These are phyloP conservation scores for Bombyx huttoni DNA, from an alignment of 2,888 invertebrate species.

Conservation along the genomic window DNA sequence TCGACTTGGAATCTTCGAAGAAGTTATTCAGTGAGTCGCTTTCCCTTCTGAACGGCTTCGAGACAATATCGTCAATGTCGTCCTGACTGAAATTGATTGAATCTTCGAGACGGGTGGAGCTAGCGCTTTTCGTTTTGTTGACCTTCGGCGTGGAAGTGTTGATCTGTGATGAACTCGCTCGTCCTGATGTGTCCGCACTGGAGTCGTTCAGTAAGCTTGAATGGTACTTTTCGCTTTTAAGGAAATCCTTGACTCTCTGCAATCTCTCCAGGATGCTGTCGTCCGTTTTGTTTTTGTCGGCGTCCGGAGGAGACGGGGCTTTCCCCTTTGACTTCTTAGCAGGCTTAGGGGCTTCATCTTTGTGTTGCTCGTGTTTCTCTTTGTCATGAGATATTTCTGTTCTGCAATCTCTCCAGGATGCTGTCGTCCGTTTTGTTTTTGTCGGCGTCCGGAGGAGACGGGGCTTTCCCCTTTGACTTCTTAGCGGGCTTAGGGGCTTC, in stretches of 20 bases:
- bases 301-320: conserved; percentile 80
- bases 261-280: conserved; percentile 60
- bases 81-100: conserved; percentile 62
- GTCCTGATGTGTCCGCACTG: conserved; percentile 23
- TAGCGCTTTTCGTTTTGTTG: conserved; percentile 42
- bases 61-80: conserved; percentile 68
- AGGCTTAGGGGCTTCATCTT: conserved; percentile 42
- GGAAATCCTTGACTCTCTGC: conserved; percentile 49
- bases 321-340: conserved; percentile 78
- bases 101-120: conserved; percentile 39
- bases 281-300: conserved; percentile 59
- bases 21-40: conserved; percentile 62
- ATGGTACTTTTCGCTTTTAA: conserved; percentile 53
- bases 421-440: conserved; percentile 65
- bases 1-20: conserved; percentile 61
- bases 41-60: conserved; percentile 60
- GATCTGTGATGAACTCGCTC: conserved; percentile 28
- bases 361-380: conserved; percentile 37
- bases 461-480: conserved; percentile 81
- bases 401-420: conserved; percentile 53
- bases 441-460: conserved; percentile 75
- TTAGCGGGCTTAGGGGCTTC: conserved; percentile 53
- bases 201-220: conserved; percentile 46
- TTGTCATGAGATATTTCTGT: no score
- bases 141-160: conserved; percentile 68